phyloP scores from a whole-genome alignment of 2,888 invertebrate species.

The Prosapia bicincta region DNA sequence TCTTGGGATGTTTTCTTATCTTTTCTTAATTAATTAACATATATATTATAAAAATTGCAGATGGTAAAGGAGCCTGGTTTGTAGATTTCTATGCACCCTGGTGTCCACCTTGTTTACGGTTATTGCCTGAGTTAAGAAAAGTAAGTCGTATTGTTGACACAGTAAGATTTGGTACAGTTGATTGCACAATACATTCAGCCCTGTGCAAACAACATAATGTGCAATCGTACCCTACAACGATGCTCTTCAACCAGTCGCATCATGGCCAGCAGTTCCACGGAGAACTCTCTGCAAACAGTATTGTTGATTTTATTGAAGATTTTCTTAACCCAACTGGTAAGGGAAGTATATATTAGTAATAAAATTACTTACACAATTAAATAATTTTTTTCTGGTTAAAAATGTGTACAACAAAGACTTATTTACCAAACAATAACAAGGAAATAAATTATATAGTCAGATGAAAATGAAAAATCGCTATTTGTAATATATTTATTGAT shows the following conservation, averaged over 20 bases:
- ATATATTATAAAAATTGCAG: conserved; percentile 37
- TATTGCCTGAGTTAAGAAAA: conserved; percentile 65
- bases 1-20: neutral
- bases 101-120: conserved; percentile 71
- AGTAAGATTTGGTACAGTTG: conserved; percentile 60
- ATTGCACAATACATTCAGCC: conserved; percentile 59
- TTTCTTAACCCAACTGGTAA: conserved; percentile 52
- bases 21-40: neutral
- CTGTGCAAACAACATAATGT: conserved; percentile 60
- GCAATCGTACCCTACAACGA: conserved; percentile 64
- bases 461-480: too few species aligned
- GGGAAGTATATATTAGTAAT: too few species aligned
- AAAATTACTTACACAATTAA: too few species aligned
- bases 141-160: conserved; percentile 55
- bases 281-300: conserved; percentile 54
- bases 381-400: too few species aligned
- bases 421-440: too few species aligned
- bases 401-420: too few species aligned
- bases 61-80: conserved; percentile 53
- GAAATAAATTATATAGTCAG: too few species aligned
- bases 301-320: conserved; percentile 64
- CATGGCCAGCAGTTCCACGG: conserved; percentile 55
- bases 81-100: conserved; percentile 76
- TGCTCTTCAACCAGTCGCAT: conserved; percentile 59
- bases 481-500: too few species aligned